phyloP scores from a whole-genome alignment of 1,140 invertebrate genomes.

The Xylocopa sonorina region DNA sequence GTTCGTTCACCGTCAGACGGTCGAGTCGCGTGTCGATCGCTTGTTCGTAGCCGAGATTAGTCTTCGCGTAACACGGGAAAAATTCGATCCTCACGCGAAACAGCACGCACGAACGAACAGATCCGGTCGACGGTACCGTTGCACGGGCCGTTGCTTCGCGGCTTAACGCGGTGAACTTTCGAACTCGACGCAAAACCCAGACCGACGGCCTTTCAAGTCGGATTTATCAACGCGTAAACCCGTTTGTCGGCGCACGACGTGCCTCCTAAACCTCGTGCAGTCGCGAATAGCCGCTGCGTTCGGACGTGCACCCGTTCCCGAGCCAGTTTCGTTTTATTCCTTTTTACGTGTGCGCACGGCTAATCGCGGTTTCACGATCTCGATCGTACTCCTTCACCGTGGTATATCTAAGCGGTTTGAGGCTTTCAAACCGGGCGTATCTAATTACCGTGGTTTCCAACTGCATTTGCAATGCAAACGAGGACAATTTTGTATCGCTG shows the following conservation, averaged over 20 bases:
- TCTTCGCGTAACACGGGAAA: slow-evolving; percentile 31
- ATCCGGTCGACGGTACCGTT: slow-evolving; percentile 32
- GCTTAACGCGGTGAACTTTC: slow-evolving; percentile 41
- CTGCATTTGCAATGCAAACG: no score
- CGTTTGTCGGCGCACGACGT: background rate
- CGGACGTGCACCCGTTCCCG: background rate
- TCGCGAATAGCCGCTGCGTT: background rate
- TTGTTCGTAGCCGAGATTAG: slow-evolving; percentile 27
- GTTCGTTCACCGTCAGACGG: background rate
- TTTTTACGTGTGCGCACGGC: background rate
- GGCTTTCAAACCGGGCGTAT: no score
- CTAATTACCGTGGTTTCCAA: no score
- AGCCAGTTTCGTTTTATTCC: no score
- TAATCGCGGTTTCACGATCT: no score
- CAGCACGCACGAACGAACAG: slow-evolving; percentile 34
- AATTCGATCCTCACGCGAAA: slow-evolving; percentile 44
- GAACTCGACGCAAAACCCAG: slow-evolving; percentile 18
- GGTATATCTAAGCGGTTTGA: no score
- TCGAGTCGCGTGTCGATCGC: slow-evolving; percentile 23
- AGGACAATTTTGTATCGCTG: no score
- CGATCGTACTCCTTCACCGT: no score
- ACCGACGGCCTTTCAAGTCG: background rate
- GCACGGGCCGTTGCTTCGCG: slow-evolving; percentile 13
- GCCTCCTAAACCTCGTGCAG: no score
- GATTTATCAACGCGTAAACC: slow-evolving; percentile 20